A percentile compares a stretch with the other conserved stretches of the same genome.
phyloP scores from a whole-genome alignment of 2,113 vertebrate species.

The Amia ocellicauda region DNA sequence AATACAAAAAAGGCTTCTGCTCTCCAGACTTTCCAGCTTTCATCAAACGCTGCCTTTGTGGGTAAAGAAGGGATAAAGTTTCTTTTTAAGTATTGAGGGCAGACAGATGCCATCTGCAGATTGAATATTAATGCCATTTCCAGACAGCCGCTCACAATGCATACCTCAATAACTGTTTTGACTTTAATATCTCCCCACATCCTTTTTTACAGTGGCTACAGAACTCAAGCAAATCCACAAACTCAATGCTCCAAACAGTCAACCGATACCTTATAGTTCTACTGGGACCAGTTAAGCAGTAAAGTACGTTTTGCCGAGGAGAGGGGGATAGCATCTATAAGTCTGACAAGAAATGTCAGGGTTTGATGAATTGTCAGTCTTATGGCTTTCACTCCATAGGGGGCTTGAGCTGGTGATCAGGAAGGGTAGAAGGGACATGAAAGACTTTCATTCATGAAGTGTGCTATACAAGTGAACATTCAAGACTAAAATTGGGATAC shows the following conservation, averaged over 20 bases:
- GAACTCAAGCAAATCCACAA: slow-evolving; percentile 17
- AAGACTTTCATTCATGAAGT: slow-evolving; percentile 62
- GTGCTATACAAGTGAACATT: slow-evolving; percentile 8
- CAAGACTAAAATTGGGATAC: background rate
- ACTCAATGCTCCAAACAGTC: slow-evolving; percentile 4
- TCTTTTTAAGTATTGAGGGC: slow-evolving; percentile 38
- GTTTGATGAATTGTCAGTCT: slow-evolving; percentile 57
- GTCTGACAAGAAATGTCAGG: slow-evolving; percentile 45
- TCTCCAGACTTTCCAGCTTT: slow-evolving; percentile 24
- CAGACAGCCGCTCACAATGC: slow-evolving; percentile 41
- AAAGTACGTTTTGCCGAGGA: slow-evolving; percentile 23
- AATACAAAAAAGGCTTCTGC: slow-evolving; percentile 14
- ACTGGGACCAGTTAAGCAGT: slow-evolving; percentile 24
- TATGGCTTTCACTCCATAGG: slow-evolving; percentile 38
- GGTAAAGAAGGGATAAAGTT: slow-evolving; percentile 37
- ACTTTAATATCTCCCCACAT: slow-evolving; percentile 34
- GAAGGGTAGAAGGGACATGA: slow-evolving; percentile 38
- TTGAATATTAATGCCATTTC: slow-evolving; percentile 42
- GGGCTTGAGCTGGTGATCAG: slow-evolving; percentile 25
- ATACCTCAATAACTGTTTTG: slow-evolving; percentile 19
- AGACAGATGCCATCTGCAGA: slow-evolving; percentile 41
- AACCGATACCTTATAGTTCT: slow-evolving; percentile 27
- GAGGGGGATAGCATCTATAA: slow-evolving; percentile 15
- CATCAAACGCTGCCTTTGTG: slow-evolving; percentile 46
- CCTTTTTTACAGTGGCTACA: slow-evolving; percentile 26